These are phyloP conservation scores for Calameuta filiformis DNA, from an alignment of 2,888 invertebrate genomes.

Conservation along the genomic window DNA sequence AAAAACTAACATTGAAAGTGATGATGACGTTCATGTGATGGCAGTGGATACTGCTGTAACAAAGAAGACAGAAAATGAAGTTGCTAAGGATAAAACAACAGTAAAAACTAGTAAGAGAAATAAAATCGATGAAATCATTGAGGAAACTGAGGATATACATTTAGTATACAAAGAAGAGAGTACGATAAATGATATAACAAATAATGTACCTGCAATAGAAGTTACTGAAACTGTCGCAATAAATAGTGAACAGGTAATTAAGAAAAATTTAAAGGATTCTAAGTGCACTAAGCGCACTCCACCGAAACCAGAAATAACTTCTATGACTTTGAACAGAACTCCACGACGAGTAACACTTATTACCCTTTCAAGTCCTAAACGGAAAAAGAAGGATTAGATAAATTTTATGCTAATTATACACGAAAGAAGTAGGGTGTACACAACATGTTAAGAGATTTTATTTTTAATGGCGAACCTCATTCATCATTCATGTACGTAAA, in stretches of 20 bases:
- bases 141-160: constrained; percentile 72
- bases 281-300: constrained; percentile 40
- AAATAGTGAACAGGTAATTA: not conserved
- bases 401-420: not conserved
- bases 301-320: constrained; percentile 37
- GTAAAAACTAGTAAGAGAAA: constrained; percentile 28
- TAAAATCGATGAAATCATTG: constrained; percentile 36
- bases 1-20: constrained; percentile 14
- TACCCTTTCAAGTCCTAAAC: constrained; percentile 83
- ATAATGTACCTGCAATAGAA: constrained; percentile 27
- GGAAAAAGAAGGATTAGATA: constrained; percentile 68
- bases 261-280: not conserved
- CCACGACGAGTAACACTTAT: constrained; percentile 79
- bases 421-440: not conserved
- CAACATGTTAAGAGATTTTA: not conserved
- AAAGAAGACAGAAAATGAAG: constrained; percentile 18
- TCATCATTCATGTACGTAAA: not conserved
- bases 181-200: constrained; percentile 37
- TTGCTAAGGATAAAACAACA: constrained; percentile 25
- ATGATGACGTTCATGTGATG: constrained; percentile 11
- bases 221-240: not conserved
- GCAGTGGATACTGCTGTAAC: constrained; percentile 19
- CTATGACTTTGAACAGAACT: constrained; percentile 66
- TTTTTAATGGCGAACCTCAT: not conserved
- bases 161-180: constrained; percentile 71